These are phyloP conservation scores for Clavelina lepadiformis DNA, from an alignment of 23 tunicate genomes.

Conservation along the genomic window DNA sequence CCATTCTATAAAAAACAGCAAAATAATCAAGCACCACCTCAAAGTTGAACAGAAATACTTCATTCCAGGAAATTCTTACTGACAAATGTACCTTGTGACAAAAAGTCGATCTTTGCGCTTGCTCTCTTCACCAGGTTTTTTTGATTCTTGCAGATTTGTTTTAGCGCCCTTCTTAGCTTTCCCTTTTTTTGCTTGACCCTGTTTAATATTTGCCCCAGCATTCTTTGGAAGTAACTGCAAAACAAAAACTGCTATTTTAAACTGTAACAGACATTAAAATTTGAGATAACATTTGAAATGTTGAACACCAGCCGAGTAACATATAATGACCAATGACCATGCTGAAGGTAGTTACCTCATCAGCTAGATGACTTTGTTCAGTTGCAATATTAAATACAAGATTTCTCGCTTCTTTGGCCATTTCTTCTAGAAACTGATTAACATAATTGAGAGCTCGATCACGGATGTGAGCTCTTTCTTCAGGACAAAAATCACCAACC, in stretches of 20 bases:
- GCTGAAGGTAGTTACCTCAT: conserved; percentile 13
- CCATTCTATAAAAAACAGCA: conserved; percentile 51
- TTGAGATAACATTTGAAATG: no score
- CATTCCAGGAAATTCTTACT: not conserved
- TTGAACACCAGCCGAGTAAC: not conserved
- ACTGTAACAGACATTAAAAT: no score
- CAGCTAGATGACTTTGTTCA: conserved; percentile 65
- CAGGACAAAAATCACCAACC: conserved; percentile 91
- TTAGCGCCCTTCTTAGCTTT: conserved; percentile 64
- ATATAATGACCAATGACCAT: not conserved
- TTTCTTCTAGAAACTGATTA: conserved; percentile 84
- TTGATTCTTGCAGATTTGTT: conserved; percentile 38
- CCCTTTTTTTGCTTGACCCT: conserved; percentile 45
- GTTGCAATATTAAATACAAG: conserved; percentile 65
- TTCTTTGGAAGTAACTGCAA: conserved; percentile 77
- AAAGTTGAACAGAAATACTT: not conserved
- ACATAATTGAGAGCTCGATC: conserved; percentile 72
- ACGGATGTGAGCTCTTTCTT: conserved; percentile 69
- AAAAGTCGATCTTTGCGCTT: conserved; percentile 70
- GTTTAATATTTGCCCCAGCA: conserved; percentile 49
- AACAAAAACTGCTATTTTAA: not conserved
- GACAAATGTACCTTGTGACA: conserved; percentile 48
- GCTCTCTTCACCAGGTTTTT: conserved; percentile 88
- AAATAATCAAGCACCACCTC: not conserved
- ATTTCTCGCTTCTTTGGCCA: conserved; percentile 87